Evolutionary conservation across 2,888 invertebrate species (phyloP).

Genomic region (Drosophila melanosoma): DNA sequence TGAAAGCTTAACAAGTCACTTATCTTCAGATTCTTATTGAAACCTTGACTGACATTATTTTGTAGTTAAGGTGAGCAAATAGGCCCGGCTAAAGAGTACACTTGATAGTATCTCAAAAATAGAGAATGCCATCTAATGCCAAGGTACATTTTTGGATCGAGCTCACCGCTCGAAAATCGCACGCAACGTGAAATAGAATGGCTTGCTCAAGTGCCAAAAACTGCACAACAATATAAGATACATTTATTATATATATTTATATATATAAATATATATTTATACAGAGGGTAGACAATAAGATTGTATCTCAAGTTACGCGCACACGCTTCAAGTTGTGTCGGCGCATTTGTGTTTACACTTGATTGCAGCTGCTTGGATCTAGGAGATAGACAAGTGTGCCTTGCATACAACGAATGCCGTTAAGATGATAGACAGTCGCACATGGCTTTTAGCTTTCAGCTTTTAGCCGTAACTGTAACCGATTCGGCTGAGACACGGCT

Average conservation of each 20-base stretch:
- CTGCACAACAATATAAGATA: neutral
- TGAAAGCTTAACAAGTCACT: conserved; percentile 1
- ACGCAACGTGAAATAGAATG: conserved; percentile 16
- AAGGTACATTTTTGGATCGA: conserved; percentile 11
- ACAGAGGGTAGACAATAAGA: conserved; percentile 33
- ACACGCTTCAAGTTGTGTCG: conserved; percentile 52
- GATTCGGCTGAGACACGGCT: conserved; percentile 22
- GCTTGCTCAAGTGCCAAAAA: conserved; percentile 22
- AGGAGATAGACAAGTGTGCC: conserved; percentile 60
- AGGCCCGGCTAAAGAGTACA: neutral
- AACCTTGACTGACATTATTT: neutral
- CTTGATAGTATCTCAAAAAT: conserved; percentile 6
- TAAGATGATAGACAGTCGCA: conserved; percentile 35
- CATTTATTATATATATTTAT: neutral
- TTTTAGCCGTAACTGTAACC: conserved; percentile 36
- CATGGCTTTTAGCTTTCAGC: conserved; percentile 4
- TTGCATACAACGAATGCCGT: conserved; percentile 62
- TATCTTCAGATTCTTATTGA: conserved; percentile 8
- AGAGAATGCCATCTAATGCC: conserved; percentile 17
- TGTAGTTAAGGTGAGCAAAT: conserved; percentile 11
- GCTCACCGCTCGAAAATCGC: conserved; percentile 10
- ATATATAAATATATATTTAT: neutral
- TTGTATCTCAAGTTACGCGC: conserved; percentile 59
- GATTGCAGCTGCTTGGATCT: conserved; percentile 71
- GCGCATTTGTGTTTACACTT: conserved; percentile 68